Base-by-base conservation (phyloP, 1,140 invertebrate genomes). In the Macrosteles quadrilineatus region DNA sequence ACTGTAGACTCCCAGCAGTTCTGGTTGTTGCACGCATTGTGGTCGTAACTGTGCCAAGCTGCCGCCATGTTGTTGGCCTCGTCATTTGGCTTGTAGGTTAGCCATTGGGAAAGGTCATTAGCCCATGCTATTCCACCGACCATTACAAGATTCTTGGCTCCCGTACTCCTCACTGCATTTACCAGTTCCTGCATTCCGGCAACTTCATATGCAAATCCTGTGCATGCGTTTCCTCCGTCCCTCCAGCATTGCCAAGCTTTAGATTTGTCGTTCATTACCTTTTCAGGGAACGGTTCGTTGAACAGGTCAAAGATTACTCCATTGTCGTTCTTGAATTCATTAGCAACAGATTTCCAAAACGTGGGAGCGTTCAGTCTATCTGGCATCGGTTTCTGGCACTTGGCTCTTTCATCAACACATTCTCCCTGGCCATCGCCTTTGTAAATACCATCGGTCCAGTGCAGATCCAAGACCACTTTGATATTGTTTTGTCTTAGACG, bases 11-110 rank as follows among this genome's bases (percentile, higher is more conserved):
- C 47, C 47, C 47, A 50, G n/a, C 47, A 50, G 47, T 50, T 50
- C 47, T 50, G 6, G 6, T 50, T 50, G n/a, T 50, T 50, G 21
- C 47, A 50, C 4, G 6, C n/a, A n/a, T 50, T 50, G 47, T 9
- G n/a, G 47, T 50, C 47, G 21, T 50, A 50, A 50, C 47, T 50
- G 47, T 50, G 47, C 47, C 47, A 50, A 19, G 47, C 47, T 19
- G 47, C 47, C 3, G 47, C 47, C 17, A 50, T n/a, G 47, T 50
- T 50, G 47, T 50, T 50, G 47, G 47, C 47, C 6, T n/a, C 17
- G n/a, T 50, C 47, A 4, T 50, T 19, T 6, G 47, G 47, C 21
- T 50, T 50, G 47, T 19, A 50, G 17, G 3, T 23, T n/a, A 50
- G 17, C 47, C 47, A 50, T 6, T 23, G 47, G n/a, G 47, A 50